These are phyloP conservation scores for Elmis aenea DNA, from an alignment of 2,888 invertebrate genomes.

Conservation along the genomic window DNA sequence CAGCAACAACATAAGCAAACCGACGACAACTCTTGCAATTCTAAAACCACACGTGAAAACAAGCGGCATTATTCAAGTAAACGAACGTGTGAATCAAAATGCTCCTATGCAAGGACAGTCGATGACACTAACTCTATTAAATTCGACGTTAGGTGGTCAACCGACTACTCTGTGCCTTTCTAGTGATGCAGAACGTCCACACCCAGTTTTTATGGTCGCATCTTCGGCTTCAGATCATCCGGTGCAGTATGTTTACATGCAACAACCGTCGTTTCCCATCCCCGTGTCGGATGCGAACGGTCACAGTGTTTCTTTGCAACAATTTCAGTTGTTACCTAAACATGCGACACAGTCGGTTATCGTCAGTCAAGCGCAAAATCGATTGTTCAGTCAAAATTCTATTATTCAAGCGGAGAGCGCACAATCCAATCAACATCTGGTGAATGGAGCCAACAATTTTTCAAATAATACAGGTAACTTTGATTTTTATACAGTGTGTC, in stretches of 20 bases:
- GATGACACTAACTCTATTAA: slow-evolving; percentile 43
- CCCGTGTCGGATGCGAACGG: slow-evolving; percentile 46
- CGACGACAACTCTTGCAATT: slow-evolving; percentile 37
- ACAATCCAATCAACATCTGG: too few species aligned
- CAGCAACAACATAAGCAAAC: slow-evolving; percentile 30
- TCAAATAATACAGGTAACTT: too few species aligned
- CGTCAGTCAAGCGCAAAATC: slow-evolving; percentile 48
- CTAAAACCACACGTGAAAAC: slow-evolving; percentile 39
- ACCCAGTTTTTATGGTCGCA: slow-evolving; percentile 43
- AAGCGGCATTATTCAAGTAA: slow-evolving; percentile 37
- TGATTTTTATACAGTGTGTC: too few species aligned
- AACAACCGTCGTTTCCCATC: slow-evolving; percentile 45
- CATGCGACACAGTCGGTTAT: slow-evolving; percentile 52
- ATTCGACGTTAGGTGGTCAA: slow-evolving; percentile 35
- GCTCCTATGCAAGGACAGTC: slow-evolving; percentile 41
- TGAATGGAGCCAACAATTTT: too few species aligned
- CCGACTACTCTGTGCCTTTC: slow-evolving; percentile 38
- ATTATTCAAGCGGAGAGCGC: too few species aligned
- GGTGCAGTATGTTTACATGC: slow-evolving; percentile 47
- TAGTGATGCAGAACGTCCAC: slow-evolving; percentile 35
- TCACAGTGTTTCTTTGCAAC: slow-evolving; percentile 35
- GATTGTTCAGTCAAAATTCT: slow-evolving; percentile 12
- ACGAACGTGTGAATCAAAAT: slow-evolving; percentile 33
- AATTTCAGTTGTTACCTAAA: slow-evolving; percentile 39
- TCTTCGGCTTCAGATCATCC: slow-evolving; percentile 43